Evolutionary conservation across 2,797 vertebrate species (phyloP).

Genomic region (Microctenopoma stevenorrisi): DNA sequence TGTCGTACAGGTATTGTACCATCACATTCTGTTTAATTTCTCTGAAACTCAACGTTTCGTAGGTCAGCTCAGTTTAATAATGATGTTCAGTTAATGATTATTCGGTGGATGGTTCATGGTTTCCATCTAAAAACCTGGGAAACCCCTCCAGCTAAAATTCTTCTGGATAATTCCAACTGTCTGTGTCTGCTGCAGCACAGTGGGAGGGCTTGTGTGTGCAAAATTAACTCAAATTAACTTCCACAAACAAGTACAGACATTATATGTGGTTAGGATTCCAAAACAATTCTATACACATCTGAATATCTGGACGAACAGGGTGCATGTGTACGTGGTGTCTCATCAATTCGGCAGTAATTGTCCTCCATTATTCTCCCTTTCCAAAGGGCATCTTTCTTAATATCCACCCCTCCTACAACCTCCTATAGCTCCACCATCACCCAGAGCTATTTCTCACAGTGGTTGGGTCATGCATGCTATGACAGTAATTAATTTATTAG

Average conservation of each 20-base stretch:
- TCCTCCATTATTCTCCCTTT: constrained; percentile 13
- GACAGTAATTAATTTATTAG: constrained; percentile 51
- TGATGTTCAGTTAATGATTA: constrained; percentile 63
- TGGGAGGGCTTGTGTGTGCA: constrained; percentile 50
- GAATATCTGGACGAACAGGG: constrained; percentile 11
- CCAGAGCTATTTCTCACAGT: constrained; percentile 61
- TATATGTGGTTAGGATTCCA: constrained; percentile 52
- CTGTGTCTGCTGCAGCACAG: constrained; percentile 53
- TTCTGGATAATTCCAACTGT: constrained; percentile 75
- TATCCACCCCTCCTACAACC: constrained; percentile 28
- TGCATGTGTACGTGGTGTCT: constrained; percentile 24
- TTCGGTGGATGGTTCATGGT: constrained; percentile 54
- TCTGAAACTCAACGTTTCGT: background rate
- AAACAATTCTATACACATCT: constrained; percentile 26
- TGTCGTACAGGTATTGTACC: constrained; percentile 75
- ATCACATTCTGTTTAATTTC: constrained; percentile 22
- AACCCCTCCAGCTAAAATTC: constrained; percentile 79
- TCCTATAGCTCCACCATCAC: constrained; percentile 31
- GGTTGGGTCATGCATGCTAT: constrained; percentile 11
- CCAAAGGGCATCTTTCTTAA: constrained; percentile 11
- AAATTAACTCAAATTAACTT: constrained; percentile 56
- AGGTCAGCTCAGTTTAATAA: constrained; percentile 21
- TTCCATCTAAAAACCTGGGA: constrained; percentile 61
- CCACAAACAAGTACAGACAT: constrained; percentile 70
- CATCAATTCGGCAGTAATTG: constrained; percentile 27